Evolutionary conservation across 2,797 vertebrate species (phyloP).

Genomic region (Ceyx erithaca): DNA sequence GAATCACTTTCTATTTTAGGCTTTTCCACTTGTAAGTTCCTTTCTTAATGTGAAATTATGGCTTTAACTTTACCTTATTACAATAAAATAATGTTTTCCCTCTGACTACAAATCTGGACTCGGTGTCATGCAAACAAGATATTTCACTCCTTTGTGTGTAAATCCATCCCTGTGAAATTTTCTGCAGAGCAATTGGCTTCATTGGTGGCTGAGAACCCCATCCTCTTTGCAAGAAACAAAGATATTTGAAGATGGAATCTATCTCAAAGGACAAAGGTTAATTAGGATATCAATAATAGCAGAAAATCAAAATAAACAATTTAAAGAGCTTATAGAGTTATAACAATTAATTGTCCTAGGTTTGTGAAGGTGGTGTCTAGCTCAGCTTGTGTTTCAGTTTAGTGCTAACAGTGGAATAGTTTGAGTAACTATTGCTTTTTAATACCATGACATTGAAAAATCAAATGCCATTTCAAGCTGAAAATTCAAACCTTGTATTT

Average conservation of each 20-base stretch:
- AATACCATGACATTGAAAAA: not conserved
- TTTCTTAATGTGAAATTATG: not conserved
- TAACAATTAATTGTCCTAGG: not conserved
- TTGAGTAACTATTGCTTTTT: not conserved
- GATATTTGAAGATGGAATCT: not conserved
- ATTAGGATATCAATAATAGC: not conserved
- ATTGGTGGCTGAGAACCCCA: not conserved
- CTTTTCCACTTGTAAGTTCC: not conserved
- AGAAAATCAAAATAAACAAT: not conserved
- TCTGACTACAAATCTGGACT: not conserved
- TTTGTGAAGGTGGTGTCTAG: not conserved
- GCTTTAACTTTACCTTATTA: not conserved
- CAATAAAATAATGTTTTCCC: not conserved
- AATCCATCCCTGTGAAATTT: not conserved
- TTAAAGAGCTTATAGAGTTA: not conserved
- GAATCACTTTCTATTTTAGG: not conserved
- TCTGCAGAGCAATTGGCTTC: not conserved
- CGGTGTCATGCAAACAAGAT: fast-evolving
- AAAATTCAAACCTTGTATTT: not conserved
- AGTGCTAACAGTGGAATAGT: not conserved
- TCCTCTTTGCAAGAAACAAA: not conserved
- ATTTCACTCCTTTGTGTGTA: not conserved
- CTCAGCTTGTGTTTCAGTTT: not conserved
- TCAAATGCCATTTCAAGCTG: not conserved
- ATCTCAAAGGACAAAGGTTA: not conserved